Evolutionary conservation across 1,140 invertebrate genomes (phyloP).

Genomic region (Scaptomyza graminum): DNA sequence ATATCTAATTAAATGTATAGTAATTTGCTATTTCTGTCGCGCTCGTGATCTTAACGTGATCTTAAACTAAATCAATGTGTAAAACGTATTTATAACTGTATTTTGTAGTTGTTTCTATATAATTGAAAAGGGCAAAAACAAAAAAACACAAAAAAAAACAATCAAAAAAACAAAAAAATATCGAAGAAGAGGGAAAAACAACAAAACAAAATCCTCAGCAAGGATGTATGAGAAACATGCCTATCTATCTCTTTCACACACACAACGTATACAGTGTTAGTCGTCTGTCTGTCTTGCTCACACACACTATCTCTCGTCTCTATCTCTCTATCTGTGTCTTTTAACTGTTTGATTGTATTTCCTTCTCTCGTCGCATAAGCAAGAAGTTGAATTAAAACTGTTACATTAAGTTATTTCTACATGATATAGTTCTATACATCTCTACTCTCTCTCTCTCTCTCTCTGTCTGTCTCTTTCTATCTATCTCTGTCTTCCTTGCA

Average conservation of each 20-base stretch:
- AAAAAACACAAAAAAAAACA: not conserved
- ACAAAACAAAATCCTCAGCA: constrained; percentile 9
- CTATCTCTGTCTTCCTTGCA: constrained; percentile 28
- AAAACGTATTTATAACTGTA: constrained; percentile 67
- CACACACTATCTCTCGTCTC: constrained; percentile 15
- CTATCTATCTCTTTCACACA: constrained; percentile 37
- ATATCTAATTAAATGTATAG: constrained; percentile 37
- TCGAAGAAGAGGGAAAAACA: constrained; percentile 7
- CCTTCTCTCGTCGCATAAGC: not conserved
- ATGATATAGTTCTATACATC: constrained; percentile 3
- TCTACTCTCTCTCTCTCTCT: constrained; percentile 34
- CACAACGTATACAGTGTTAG: constrained; percentile 31
- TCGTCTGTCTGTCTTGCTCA: constrained; percentile 21
- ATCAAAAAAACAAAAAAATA: constrained; percentile 13
- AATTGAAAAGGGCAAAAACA: constrained; percentile 13
- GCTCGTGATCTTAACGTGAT: constrained; percentile 80
- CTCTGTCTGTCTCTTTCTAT: constrained; percentile 42
- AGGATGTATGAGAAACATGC: constrained; percentile 13
- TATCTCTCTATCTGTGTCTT: constrained; percentile 25
- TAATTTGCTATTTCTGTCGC: constrained; percentile 75
- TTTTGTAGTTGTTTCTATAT: constrained; percentile 68
- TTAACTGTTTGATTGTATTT: not conserved
- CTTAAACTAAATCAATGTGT: constrained; percentile 79
- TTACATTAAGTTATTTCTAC: not conserved
- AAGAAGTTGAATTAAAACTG: constrained; percentile 5